A percentile compares a stretch with the other conserved stretches of the same genome.
Conservation (phyloP, 2,797 vertebrate species). For the Melanitta fusca region DNA sequence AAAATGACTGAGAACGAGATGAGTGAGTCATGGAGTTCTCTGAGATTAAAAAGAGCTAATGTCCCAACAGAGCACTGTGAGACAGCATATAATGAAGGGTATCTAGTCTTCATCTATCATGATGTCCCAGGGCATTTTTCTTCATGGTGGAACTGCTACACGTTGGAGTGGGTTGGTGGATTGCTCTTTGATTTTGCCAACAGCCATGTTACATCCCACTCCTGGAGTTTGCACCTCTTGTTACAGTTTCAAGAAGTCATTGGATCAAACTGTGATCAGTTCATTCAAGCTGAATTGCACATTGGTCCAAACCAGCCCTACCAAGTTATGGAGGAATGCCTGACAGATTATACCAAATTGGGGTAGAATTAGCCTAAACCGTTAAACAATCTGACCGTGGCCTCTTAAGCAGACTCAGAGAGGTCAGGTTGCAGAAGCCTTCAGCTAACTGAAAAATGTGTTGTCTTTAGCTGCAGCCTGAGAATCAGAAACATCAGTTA, state of each 20-base stretch:
- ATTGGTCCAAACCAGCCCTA: background rate
- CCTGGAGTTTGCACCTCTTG: background rate
- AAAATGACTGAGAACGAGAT: background rate
- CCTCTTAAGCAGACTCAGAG: background rate
- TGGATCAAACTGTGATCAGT: background rate
- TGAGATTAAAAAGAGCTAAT: background rate
- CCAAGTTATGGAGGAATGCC: background rate
- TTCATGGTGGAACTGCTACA: background rate
- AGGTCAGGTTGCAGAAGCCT: background rate
- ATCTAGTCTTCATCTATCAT: background rate
- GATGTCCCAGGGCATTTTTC: background rate
- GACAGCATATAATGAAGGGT: background rate
- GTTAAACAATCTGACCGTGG: background rate
- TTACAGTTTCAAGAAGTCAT: background rate
- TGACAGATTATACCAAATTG: background rate
- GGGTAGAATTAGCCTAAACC: background rate
- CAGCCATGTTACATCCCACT: background rate
- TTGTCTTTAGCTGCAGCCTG: background rate
- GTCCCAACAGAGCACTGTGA: background rate
- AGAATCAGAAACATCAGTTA: background rate
- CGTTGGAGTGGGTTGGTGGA: background rate
- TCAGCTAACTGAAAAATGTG: background rate
- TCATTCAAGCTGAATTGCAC: background rate
- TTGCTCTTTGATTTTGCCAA: background rate
- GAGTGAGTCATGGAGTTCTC: background rate